phyloP scores from a whole-genome alignment of 2,888 invertebrate species.

The Drosophila meridionalis region DNA sequence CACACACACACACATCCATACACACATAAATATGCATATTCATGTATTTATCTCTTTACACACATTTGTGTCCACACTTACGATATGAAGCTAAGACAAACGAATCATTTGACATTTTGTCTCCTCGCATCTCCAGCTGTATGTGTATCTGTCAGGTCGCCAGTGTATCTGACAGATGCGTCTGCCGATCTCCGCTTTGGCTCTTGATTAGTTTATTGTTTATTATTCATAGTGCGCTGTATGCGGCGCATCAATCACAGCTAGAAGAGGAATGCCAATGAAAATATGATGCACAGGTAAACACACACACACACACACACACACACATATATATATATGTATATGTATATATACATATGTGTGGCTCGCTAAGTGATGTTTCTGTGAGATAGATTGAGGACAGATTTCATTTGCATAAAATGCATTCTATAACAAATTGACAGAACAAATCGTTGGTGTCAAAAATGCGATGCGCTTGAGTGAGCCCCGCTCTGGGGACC shows the following conservation, averaged over 20 bases:
- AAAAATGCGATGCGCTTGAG: conserved; percentile 49
- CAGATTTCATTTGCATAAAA: conserved; percentile 76
- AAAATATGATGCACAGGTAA: conserved; percentile 29
- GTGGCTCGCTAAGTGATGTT: conserved; percentile 17
- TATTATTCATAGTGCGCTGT: conserved; percentile 63
- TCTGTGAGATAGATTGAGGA: conserved; percentile 58
- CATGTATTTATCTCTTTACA: not conserved
- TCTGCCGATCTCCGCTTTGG: conserved; percentile 28
- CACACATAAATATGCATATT: not conserved
- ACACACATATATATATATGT: not conserved
- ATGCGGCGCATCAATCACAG: conserved; percentile 65
- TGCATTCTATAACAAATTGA: conserved; percentile 65
- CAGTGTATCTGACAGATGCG: conserved; percentile 35
- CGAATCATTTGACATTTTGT: conserved; percentile 68
- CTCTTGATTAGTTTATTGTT: conserved; percentile 76
- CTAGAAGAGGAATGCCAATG: conserved; percentile 10
- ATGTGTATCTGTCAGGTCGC: conserved; percentile 13
- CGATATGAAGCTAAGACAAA: conserved; percentile 47
- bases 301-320: not conserved
- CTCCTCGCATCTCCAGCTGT: not conserved
- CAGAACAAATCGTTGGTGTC: conserved; percentile 76
- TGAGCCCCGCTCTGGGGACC: not conserved
- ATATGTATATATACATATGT: not conserved
- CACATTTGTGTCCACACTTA: not conserved
- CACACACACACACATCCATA: not conserved